These are phyloP conservation scores for Ernsta delagoae DNA, from an alignment of 2,888 invertebrate species.

Conservation along the genomic window DNA sequence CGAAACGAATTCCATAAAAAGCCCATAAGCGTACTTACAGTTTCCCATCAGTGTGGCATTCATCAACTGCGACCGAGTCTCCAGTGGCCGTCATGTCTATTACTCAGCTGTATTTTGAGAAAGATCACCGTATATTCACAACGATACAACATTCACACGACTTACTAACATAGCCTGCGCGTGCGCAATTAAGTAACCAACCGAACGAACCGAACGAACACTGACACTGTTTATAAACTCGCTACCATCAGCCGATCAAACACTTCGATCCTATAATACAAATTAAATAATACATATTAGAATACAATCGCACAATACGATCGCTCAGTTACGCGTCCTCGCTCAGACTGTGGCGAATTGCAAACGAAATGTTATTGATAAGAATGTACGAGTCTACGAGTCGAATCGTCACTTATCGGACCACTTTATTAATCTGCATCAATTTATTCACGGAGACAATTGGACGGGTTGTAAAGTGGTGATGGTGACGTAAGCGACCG, in stretches of 20 bases:
- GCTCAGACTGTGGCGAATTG: conserved; percentile 65
- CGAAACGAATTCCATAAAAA: no score
- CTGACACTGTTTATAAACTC: conserved; percentile 30
- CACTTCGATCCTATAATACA: not conserved
- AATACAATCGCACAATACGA: conserved; percentile 49
- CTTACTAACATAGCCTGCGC: conserved; percentile 46
- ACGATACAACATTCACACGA: conserved; percentile 48
- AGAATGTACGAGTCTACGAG: conserved; percentile 44
- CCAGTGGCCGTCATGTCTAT: no score
- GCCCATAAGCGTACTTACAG: no score
- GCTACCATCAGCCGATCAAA: not conserved
- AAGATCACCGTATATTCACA: conserved; percentile 40
- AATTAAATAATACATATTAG: conserved; percentile 11
- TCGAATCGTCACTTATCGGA: conserved; percentile 55
- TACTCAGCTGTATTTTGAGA: conserved; percentile 61
- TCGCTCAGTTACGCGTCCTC: conserved; percentile 60
- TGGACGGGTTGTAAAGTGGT: conserved; percentile 45
- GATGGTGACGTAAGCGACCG: not conserved
- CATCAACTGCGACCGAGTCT: no score
- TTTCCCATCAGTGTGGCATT: no score
- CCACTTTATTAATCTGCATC: conserved; percentile 80
- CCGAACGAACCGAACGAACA: not conserved
- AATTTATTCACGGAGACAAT: conserved; percentile 79
- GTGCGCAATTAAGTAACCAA: conserved; percentile 19
- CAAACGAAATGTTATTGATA: conserved; percentile 76